Conservation (phyloP, 64 coral and sea anemone species). For the Dendrophyllia cribrosa region DNA sequence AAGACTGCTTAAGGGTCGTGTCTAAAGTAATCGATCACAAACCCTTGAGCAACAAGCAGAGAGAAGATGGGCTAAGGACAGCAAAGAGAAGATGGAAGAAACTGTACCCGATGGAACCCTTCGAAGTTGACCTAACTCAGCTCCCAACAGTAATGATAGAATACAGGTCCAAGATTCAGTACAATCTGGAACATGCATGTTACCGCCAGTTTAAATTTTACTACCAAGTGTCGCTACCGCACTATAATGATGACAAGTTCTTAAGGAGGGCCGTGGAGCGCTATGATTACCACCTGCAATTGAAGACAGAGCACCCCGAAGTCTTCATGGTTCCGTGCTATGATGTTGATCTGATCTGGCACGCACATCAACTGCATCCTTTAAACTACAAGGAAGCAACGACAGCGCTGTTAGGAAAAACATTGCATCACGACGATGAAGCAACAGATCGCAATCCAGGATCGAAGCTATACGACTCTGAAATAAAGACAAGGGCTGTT, state of each 20-base stretch:
- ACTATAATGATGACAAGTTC: constrained; percentile 42
- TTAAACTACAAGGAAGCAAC: background rate
- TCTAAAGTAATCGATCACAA: constrained; percentile 26
- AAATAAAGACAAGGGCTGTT: background rate
- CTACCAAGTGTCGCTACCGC: constrained; percentile 55
- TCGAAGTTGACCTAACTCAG: constrained; percentile 43
- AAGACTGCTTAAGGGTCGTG: constrained; percentile 21
- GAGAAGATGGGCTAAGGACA: background rate
- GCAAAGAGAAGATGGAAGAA: constrained; percentile 14
- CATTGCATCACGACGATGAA: constrained; percentile 2
- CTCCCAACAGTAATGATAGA: background rate
- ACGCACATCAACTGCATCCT: constrained; percentile 4
- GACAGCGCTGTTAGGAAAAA: background rate
- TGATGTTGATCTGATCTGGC: constrained; percentile 37
- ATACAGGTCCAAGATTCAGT: constrained; percentile 41
- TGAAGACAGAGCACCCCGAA: background rate
- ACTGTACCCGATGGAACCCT: constrained; percentile 3
- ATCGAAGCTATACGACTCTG: background rate
- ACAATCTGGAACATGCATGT: constrained; percentile 45
- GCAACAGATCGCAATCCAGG: constrained; percentile 1
- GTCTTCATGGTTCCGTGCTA: constrained; percentile 38
- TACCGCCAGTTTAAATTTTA: constrained; percentile 41
- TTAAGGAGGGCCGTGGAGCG: constrained; percentile 26
- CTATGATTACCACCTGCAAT: constrained; percentile 26
- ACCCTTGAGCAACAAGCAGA: background rate